Evolutionary conservation across 2,113 vertebrate species (phyloP).

Genomic region (rabbit (Oryctolagus cuniculus)): DNA sequence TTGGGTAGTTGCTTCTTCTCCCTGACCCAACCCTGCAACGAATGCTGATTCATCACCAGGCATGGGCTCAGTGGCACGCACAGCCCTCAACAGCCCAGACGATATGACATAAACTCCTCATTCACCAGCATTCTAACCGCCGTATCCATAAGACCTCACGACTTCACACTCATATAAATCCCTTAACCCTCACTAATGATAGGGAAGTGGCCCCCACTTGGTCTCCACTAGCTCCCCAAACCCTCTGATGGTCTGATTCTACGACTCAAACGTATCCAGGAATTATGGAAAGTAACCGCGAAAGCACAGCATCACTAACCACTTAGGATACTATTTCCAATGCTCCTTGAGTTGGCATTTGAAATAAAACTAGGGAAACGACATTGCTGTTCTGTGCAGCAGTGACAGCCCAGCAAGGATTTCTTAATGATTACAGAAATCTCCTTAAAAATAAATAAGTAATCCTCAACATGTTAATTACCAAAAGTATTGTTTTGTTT

Average conservation of each 20-base stretch:
- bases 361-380: not conserved
- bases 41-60: not conserved
- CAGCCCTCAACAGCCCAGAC: not conserved
- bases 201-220: not conserved
- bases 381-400: not conserved
- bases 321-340: not conserved
- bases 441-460: constrained; percentile 36
- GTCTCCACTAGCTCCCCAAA: not conserved
- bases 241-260: not conserved
- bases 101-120: not conserved
- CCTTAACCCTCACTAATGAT: not conserved
- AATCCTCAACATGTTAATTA: not conserved
- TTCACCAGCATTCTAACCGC: not conserved
- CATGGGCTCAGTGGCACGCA: not conserved
- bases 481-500: not conserved
- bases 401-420: not conserved
- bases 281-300: not conserved
- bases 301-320: not conserved
- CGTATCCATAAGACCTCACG: not conserved
- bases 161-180: not conserved
- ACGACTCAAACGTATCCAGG: not conserved
- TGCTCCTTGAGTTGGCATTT: not conserved
- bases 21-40: not conserved
- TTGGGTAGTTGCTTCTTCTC: not conserved
- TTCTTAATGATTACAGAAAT: not conserved